These are phyloP conservation scores for Cyclopterus lumpus DNA, from an alignment of 2,797 vertebrate genomes.

Conservation along the genomic window DNA sequence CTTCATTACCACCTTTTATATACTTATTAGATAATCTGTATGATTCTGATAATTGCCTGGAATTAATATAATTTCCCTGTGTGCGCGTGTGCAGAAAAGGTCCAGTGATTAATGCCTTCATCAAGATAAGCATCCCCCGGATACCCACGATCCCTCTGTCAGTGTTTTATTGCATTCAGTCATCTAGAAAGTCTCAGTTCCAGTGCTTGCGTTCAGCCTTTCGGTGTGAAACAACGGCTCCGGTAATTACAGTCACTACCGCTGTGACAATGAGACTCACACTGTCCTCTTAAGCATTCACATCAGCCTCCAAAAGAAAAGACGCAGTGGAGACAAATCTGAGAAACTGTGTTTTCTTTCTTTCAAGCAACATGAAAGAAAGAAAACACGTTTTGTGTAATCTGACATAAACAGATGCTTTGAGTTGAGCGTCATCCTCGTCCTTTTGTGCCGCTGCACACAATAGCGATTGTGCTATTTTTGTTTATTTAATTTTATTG, in stretches of 20 bases:
- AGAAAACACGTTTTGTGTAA: slow-evolving; percentile 58
- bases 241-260: slow-evolving; percentile 57
- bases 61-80: slow-evolving; percentile 1
- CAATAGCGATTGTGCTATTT: slow-evolving; percentile 59
- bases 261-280: slow-evolving; percentile 34
- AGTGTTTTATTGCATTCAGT: slow-evolving; percentile 23
- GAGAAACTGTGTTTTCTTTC: slow-evolving; percentile 36
- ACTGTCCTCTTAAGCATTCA: slow-evolving; percentile 41
- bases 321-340: slow-evolving; percentile 19
- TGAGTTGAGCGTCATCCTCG: slow-evolving; percentile 2
- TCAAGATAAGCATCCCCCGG: slow-evolving; percentile 50
- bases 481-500: neutral
- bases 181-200: slow-evolving; percentile 47
- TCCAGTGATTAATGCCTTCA: slow-evolving; percentile 40
- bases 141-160: slow-evolving; percentile 11
- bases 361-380: slow-evolving; percentile 33
- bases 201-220: slow-evolving; percentile 40
- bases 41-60: slow-evolving; percentile 20
- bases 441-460: slow-evolving; percentile 50
- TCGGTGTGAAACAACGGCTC: slow-evolving; percentile 61
- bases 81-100: slow-evolving; percentile 5
- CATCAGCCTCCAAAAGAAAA: slow-evolving; percentile 41
- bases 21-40: slow-evolving; percentile 20
- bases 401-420: slow-evolving; percentile 71
- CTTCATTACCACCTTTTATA: slow-evolving; percentile 15